Base-by-base conservation (phyloP, 2,797 vertebrate genomes). In the Aselliscus stoliczkanus region DNA sequence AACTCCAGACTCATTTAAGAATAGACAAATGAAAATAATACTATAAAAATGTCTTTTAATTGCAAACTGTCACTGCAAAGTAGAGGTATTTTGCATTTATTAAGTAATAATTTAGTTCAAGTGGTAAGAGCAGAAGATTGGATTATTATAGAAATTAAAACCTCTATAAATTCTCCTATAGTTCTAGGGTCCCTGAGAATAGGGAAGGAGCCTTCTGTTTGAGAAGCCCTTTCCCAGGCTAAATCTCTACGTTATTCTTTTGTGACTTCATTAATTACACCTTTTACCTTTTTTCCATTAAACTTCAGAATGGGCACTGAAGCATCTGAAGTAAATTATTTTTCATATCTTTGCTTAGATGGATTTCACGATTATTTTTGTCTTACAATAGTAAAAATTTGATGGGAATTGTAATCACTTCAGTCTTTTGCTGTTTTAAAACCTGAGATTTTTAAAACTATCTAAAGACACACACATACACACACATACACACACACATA, bases 251-350 rank as follows among this genome's bases (percentile, higher is more conserved):
- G 1, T 80, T 96, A 34, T 39, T 88, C 42, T 81, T 34, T 47
- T 64, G 29, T 65, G 67, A 94, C 27, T 83, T 94, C 23, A 25
- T 92, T 86, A 82, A 85, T 82, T 85, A 34, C 10, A 37, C 5
- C 4, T 80, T 91, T 56, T 25, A 50, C 89, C 44, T 93, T 65
- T 89, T 95, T 80, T 56, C 50, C 62, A n/a, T 92, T 83, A 83
- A 72, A 39, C 52, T 85, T 92, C 62, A 92, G 37, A 92, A 94
- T 27, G 54, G 14, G 39, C 39, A 44, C n/a, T 13, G 27, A 95
- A 18, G 20, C 73, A 50, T 84, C 60, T 50, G n/a, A 77, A 85
- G 18, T 54, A 52, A 93, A 88, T 87, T 58, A 23, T 89, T 91
- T 91, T 96, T 90, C 44, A 13, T 72, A 11, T 67, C 17, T 56